Conservation (phyloP, 2,113 vertebrate genomes). For the Perca fluviatilis region DNA sequence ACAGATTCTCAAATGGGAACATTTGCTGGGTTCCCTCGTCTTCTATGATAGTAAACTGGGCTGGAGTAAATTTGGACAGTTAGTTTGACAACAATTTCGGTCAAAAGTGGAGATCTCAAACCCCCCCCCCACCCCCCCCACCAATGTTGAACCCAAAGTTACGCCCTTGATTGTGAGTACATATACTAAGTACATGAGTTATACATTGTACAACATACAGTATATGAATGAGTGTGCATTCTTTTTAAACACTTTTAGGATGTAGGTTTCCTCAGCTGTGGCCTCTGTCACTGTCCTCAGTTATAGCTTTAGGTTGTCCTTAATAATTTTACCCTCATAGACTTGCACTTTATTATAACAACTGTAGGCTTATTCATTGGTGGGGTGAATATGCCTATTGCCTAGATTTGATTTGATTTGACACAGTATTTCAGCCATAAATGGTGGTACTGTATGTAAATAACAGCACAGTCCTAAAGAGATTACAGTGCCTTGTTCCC, state of each 20-base stretch:
- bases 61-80: not conserved
- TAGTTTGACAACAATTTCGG: no score
- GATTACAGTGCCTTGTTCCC: conserved; percentile 15
- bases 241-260: not conserved
- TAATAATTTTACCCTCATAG: conserved; percentile 14
- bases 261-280: not conserved
- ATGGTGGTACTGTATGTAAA: conserved; percentile 30
- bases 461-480: not conserved
- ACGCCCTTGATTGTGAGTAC: not conserved
- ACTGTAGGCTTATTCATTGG: conserved; percentile 13
- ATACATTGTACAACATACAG: not conserved
- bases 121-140: no score
- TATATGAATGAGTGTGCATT: no score
- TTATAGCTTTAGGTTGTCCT: not conserved
- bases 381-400: conserved; percentile 18
- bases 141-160: no score
- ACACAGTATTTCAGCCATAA: conserved; percentile 16
- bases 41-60: not conserved
- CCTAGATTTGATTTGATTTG: conserved; percentile 16
- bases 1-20: not conserved
- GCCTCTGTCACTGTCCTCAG: not conserved
- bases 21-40: not conserved
- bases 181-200: not conserved
- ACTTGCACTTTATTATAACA: conserved; percentile 2
- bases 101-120: no score